Conservation (phyloP, 2,888 invertebrate genomes). For the Xanthostigma xanthostigma region DNA sequence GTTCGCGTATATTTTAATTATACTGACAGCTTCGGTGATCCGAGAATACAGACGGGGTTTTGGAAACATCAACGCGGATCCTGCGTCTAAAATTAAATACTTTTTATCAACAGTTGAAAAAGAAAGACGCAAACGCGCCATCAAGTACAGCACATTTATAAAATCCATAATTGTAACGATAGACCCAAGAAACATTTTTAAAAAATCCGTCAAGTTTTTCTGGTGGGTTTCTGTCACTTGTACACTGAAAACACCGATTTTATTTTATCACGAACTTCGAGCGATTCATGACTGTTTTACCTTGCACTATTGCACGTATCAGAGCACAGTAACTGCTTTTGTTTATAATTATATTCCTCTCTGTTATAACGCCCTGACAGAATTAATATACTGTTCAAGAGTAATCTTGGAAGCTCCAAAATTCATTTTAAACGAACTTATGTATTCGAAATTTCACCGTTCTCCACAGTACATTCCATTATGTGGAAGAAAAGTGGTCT, state of each 20-base stretch:
- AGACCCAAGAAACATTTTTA: conserved; percentile 28
- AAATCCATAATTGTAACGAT: conserved; percentile 27
- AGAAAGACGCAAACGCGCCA: conserved; percentile 22
- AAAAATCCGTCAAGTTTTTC: conserved; percentile 20
- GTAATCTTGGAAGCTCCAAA: conserved; percentile 33
- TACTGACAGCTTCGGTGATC: conserved; percentile 45
- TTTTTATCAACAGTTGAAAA: conserved; percentile 23
- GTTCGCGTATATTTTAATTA: conserved; percentile 44
- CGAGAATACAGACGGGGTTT: conserved; percentile 44
- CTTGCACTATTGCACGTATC: conserved; percentile 24
- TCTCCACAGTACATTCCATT: conserved; percentile 44
- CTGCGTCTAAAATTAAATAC: conserved; percentile 31
- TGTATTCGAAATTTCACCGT: conserved; percentile 37
- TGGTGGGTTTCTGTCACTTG: conserved; percentile 21
- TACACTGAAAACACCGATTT: conserved; percentile 24
- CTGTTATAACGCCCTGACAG: conserved; percentile 26
- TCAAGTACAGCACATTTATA: conserved; percentile 20
- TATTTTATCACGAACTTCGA: conserved; percentile 27
- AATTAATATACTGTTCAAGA: conserved; percentile 27
- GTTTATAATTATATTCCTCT: conserved; percentile 31
- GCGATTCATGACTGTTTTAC: conserved; percentile 26
- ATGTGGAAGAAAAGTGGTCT: conserved; percentile 55
- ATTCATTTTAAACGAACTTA: conserved; percentile 39
- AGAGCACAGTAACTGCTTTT: conserved; percentile 23
- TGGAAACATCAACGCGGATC: conserved; percentile 28